Evolutionary conservation across 2,888 invertebrate genomes (phyloP), one percentile per base, ranked within the genome.

Genomic region (Strigamia transsilvanica): DNA sequence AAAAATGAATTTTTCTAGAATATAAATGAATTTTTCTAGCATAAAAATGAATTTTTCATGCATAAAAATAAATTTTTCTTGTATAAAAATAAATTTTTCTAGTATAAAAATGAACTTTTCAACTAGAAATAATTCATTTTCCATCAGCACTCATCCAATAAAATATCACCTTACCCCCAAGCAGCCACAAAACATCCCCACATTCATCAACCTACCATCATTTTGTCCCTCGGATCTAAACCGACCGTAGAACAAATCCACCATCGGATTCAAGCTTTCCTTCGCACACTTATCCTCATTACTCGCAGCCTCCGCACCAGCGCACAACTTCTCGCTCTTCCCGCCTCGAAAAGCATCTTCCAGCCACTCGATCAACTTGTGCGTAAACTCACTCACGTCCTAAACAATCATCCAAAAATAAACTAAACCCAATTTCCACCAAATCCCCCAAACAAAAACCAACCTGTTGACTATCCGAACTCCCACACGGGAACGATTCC

Each of bases 321-420:
- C 81, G 18, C 66, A 73, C 15, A 83, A 80, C 6, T 81, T 85
- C 83, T 34, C 84, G 82, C 21, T 84, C 82, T 82, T 85, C 84
- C 84, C 82, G 82, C 84, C 84, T 82, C 87, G 87, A 84, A 88
- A 89, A 21, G 89, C 88, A 84, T 89, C 88, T 85, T 89, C 89
- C 77, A 89, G 84, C 87, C 88, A 88, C 83, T 89, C 88, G 27
- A 89, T 85, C 18, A 89, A 85, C 83, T 89, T 89, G 85, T 89
- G 89, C 81, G 88, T 89, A 83, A 89, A 89, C 84, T 89, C 89
- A 84, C 88, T 89, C 15, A 89, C 89, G 85, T 89, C 89, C 85
- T 85, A 78, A 51, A 84, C 77, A 79, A 18, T 2, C 0, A 27
- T 27, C 3, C 27, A 32, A 34, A 34, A 79, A 79, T 18, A 23